Conservation (phyloP, 2,888 invertebrate genomes). For the Drosophila crucigera region DNA sequence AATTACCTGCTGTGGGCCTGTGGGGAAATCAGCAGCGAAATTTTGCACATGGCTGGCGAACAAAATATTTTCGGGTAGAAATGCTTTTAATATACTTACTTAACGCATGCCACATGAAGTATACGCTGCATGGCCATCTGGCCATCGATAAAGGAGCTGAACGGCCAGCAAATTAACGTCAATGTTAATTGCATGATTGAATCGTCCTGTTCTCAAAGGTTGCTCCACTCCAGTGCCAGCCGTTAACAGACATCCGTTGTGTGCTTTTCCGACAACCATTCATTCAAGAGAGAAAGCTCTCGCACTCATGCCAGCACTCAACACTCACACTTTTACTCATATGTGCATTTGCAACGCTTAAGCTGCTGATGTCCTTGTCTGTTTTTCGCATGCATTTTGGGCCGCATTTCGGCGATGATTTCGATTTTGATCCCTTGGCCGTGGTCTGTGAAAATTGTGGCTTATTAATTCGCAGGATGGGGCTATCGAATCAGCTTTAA, state of each 20-base stretch:
- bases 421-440: slow-evolving; percentile 21
- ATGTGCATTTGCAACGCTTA: slow-evolving; percentile 19
- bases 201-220: slow-evolving; percentile 44
- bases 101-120: slow-evolving; percentile 27
- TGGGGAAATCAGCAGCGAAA: slow-evolving; percentile 54
- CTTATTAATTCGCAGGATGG: slow-evolving; percentile 33
- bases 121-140: slow-evolving; percentile 32
- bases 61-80: slow-evolving; percentile 31
- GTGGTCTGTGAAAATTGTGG: slow-evolving; percentile 32
- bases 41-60: slow-evolving; percentile 29
- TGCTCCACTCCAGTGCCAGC: slow-evolving; percentile 24
- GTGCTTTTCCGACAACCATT: slow-evolving; percentile 32
- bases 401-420: slow-evolving; percentile 26
- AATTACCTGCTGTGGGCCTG: slow-evolving; percentile 47
- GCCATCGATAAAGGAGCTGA: slow-evolving; percentile 11
- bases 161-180: slow-evolving; percentile 64
- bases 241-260: slow-evolving; percentile 25
- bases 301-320: not conserved
- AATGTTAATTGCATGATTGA: slow-evolving; percentile 80
- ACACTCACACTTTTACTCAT: slow-evolving; percentile 3
- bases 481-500: slow-evolving; percentile 17
- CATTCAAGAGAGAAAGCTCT: slow-evolving; percentile 25
- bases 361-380: slow-evolving; percentile 41
- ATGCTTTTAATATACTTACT: slow-evolving; percentile 32
- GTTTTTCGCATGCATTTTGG: slow-evolving; percentile 29